A percentile compares a stretch with the other conserved stretches of the same genome.
phyloP scores from a whole-genome alignment of 2,888 invertebrate species.

The Rhodophaea formosa region DNA sequence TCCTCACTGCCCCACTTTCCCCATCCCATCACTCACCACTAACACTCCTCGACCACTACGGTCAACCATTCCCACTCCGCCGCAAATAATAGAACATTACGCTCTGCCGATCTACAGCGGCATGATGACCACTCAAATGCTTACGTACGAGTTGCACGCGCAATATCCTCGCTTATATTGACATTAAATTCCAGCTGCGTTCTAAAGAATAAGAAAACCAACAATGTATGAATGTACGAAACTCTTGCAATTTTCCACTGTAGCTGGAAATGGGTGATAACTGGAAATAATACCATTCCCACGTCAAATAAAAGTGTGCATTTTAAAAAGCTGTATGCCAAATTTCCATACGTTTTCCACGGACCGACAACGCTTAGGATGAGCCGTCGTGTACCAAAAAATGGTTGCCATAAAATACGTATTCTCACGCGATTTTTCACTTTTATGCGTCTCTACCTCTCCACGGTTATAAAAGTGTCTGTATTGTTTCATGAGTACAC shows the following conservation, averaged over 20 bases:
- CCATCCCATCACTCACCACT: constrained; percentile 12
- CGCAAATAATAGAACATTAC: constrained; percentile 31
- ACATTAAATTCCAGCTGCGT: constrained; percentile 24
- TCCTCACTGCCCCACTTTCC: constrained; percentile 21
- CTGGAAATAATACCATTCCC: constrained; percentile 8
- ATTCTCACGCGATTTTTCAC: constrained; percentile 9
- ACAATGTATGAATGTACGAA: constrained; percentile 12
- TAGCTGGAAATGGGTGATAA: constrained; percentile 13
- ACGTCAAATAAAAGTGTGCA: constrained; percentile 8
- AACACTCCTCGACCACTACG: constrained; percentile 32
- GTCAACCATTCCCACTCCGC: constrained; percentile 26
- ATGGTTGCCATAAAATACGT: constrained; percentile 4
- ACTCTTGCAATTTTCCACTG: constrained; percentile 14
- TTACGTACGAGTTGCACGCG: constrained; percentile 16
- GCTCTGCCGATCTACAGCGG: not conserved
- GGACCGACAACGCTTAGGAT: constrained; percentile 8
- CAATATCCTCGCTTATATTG: constrained; percentile 26
- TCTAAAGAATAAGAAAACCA: constrained; percentile 9
- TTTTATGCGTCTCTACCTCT: not conserved
- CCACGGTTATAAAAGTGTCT: not conserved
- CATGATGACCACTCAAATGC: constrained; percentile 20
- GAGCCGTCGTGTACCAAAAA: constrained; percentile 4
- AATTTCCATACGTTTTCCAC: constrained; percentile 11
- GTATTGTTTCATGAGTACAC: not conserved
- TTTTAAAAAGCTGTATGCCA: constrained; percentile 12